Evolutionary conservation across 2,888 invertebrate species (phyloP).

Genomic region (Baronia brevicornis): DNA sequence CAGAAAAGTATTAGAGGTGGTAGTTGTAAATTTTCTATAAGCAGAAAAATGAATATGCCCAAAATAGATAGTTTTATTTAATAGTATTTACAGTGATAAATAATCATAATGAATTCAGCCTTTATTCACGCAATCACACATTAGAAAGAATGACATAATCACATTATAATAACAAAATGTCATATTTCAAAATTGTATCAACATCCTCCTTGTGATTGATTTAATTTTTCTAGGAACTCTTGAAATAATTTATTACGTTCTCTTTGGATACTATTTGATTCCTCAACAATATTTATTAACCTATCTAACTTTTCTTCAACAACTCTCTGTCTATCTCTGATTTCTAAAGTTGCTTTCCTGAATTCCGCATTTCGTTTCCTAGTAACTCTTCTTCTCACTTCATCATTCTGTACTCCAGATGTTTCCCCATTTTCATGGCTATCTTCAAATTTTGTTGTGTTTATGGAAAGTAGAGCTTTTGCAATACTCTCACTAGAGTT

Average conservation of each 20-base stretch:
- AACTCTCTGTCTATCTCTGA: conserved; percentile 56
- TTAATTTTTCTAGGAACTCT: conserved; percentile 51
- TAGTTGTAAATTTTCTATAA: background rate
- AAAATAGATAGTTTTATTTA: background rate
- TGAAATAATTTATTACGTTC: conserved; percentile 61
- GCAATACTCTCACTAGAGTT: conserved; percentile 45
- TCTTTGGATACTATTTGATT: conserved; percentile 62
- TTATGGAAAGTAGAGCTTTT: conserved; percentile 50
- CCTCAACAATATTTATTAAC: conserved; percentile 61
- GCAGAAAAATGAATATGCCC: background rate
- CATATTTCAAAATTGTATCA: background rate
- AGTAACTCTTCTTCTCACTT: conserved; percentile 38
- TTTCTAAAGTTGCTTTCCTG: conserved; percentile 54
- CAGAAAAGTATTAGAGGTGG: background rate
- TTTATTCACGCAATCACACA: background rate
- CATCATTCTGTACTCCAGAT: conserved; percentile 40
- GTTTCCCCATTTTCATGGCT: conserved; percentile 37
- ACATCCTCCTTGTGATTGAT: conserved; percentile 26
- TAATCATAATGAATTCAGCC: background rate
- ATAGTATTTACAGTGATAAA: background rate
- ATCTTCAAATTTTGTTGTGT: conserved; percentile 34
- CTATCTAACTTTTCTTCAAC: conserved; percentile 65
- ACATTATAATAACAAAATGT: background rate
- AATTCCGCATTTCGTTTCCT: conserved; percentile 53
- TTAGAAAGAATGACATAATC: background rate